Percentiles rank a stretch among this genome's conserved stretches.
These are phyloP conservation scores for Trinorchestia longiramus DNA, from an alignment of 1,140 invertebrate genomes.

Conservation along the genomic window DNA sequence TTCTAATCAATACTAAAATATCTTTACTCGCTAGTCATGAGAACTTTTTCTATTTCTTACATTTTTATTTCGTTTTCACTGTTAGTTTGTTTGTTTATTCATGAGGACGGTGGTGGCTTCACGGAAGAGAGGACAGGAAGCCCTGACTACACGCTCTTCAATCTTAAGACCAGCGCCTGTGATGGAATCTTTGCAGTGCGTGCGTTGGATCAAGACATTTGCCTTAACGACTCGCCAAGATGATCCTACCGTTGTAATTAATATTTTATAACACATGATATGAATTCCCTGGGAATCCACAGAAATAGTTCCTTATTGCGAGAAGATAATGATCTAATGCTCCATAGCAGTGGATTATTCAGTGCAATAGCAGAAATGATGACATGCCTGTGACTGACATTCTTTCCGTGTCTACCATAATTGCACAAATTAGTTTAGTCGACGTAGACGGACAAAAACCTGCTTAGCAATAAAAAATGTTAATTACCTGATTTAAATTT, in stretches of 20 bases:
- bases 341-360: too few species aligned
- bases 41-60: neutral
- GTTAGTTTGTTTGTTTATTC: neutral
- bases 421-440: too few species aligned
- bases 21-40: neutral
- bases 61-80: too few species aligned
- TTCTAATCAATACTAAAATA: too few species aligned
- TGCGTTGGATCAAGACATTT: conserved; percentile 39
- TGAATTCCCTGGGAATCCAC: neutral
- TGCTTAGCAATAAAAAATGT: too few species aligned
- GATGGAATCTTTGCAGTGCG: conserved; percentile 71
- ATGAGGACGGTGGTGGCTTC: conserved; percentile 33
- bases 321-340: too few species aligned
- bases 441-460: too few species aligned
- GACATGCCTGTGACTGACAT: neutral
- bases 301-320: too few species aligned
- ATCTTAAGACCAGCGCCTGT: conserved; percentile 52
- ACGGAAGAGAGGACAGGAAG: conserved; percentile 29
- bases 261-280: neutral
- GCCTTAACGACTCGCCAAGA: conserved; percentile 44
- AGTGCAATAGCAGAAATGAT: neutral
- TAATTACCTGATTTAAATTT: too few species aligned
- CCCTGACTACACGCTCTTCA: conserved; percentile 56
- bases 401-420: too few species aligned
- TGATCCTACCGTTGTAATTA: neutral